Percentiles rank a stretch among this genome's conserved stretches.
These are phyloP conservation scores for Gambelia wislizenii DNA, from an alignment of 2,797 vertebrate species.

Conservation along the genomic window DNA sequence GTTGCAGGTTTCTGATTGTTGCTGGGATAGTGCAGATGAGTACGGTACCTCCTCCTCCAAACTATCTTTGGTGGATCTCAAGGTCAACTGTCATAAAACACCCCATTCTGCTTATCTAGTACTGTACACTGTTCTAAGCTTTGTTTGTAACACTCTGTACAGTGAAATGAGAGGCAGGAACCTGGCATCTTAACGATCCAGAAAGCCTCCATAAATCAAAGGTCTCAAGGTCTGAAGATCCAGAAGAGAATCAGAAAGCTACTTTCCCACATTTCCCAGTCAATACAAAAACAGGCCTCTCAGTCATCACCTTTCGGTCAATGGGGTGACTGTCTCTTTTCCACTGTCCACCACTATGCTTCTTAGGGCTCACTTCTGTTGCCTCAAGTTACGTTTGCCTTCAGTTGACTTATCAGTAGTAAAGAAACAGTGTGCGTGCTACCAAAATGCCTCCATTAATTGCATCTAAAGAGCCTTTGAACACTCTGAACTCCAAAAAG, in stretches of 20 bases:
- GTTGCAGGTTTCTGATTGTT: no score
- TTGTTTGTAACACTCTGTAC: not conserved
- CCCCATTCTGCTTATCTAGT: not conserved
- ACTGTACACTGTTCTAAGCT: no score
- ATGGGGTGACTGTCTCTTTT: not conserved
- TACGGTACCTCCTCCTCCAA: not conserved
- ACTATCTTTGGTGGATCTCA: not conserved
- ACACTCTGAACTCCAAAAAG: not conserved
- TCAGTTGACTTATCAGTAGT: not conserved
- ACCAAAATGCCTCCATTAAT: not conserved
- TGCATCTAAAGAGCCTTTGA: not conserved
- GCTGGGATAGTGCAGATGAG: not conserved
- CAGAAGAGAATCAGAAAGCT: not conserved
- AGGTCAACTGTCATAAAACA: not conserved
- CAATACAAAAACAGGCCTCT: not conserved
- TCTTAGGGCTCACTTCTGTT: not conserved
- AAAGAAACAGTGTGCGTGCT: not conserved
- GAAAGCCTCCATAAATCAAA: no score
- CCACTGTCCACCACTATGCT: not conserved
- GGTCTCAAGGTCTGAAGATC: not conserved
- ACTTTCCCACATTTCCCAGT: not conserved
- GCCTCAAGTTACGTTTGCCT: not conserved
- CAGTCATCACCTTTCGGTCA: not conserved
- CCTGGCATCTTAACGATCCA: not conserved
- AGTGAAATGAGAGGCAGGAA: not conserved